Evolutionary conservation across 2,888 invertebrate species (phyloP).

Genomic region (Tetrapedia diversipes): DNA sequence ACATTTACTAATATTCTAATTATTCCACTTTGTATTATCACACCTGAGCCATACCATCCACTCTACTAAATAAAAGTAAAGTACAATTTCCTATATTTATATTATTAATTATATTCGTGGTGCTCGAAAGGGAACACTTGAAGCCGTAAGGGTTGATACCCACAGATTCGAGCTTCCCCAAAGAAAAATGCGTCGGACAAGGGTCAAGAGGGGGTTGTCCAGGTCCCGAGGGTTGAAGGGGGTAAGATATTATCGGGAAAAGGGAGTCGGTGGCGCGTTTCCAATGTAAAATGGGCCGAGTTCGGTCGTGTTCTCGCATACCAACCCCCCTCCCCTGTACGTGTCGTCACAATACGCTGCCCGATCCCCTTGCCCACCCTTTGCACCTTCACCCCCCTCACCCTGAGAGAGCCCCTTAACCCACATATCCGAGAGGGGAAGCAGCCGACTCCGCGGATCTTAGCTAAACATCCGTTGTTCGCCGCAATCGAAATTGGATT

Average conservation of each 20-base stretch:
- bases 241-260: constrained; percentile 13
- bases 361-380: constrained; percentile 6
- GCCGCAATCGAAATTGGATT: constrained; percentile 45
- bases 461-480: constrained; percentile 32
- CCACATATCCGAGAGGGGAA: constrained; percentile 29
- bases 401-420: constrained; percentile 33
- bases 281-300: constrained; percentile 11
- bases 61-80: too few relatives aligned
- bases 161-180: too few relatives aligned
- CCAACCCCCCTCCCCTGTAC: not conserved
- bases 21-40: too few relatives aligned
- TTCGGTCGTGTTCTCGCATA: constrained; percentile 21
- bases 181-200: not conserved
- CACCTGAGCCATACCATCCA: too few relatives aligned
- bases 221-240: not conserved
- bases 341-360: constrained; percentile 38
- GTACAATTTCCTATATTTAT: too few relatives aligned
- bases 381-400: not conserved
- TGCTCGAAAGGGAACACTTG: too few relatives aligned
- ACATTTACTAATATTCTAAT: too few relatives aligned
- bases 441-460: constrained; percentile 34
- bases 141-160: too few relatives aligned
- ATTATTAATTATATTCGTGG: too few relatives aligned
- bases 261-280: constrained; percentile 11
- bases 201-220: not conserved